Evolutionary conservation across 1,140 invertebrate genomes (phyloP).

Genomic region (Lepidostoma basale): DNA sequence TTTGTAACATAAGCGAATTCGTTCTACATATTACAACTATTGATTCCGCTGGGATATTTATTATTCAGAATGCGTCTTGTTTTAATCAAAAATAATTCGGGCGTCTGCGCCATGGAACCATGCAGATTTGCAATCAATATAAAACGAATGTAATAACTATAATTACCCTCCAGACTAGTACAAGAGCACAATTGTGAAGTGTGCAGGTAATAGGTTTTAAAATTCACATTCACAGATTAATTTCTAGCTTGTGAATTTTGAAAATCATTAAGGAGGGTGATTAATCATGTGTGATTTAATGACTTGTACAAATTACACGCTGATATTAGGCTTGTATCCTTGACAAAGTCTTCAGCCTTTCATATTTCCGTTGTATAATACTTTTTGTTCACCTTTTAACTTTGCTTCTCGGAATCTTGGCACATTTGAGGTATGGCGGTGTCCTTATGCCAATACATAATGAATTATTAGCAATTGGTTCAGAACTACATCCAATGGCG

Average conservation of each 20-base stretch:
- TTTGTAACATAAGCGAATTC: too few relatives aligned
- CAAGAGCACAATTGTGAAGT: not conserved
- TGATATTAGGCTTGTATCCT: not conserved
- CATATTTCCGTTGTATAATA: not conserved
- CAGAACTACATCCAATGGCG: not conserved
- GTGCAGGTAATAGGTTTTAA: not conserved
- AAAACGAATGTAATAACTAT: not conserved
- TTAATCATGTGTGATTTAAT: not conserved
- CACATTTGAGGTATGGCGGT: slow-evolving; percentile 1
- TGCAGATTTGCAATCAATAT: not conserved
- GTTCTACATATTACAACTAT: too few relatives aligned
- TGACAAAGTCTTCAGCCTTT: not conserved
- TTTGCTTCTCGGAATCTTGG: not conserved
- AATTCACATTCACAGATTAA: not conserved
- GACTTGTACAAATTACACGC: not conserved
- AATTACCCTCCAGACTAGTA: not conserved
- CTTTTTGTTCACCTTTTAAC: not conserved
- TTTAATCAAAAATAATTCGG: too few relatives aligned
- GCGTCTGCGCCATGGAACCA: not conserved
- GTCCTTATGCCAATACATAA: not conserved
- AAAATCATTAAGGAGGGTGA: not conserved
- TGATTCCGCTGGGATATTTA: too few relatives aligned
- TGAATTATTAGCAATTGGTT: not conserved
- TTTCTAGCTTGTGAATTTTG: not conserved
- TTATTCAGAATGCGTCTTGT: too few relatives aligned